Evolutionary conservation across 2,113 vertebrate species (phyloP).

Genomic region (Sorex araneus): DNA sequence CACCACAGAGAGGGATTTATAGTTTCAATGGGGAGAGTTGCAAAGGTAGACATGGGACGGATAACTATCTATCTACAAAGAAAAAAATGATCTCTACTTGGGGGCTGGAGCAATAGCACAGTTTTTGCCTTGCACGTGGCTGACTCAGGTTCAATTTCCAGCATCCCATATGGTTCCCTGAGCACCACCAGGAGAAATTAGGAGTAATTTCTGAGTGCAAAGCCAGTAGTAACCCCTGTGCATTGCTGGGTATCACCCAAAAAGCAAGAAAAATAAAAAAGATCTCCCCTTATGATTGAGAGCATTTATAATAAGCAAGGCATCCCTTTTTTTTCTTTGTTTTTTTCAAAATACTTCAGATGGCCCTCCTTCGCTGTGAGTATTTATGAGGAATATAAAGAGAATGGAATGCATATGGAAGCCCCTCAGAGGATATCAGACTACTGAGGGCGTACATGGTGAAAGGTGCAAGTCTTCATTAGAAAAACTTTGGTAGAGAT

Average conservation of each 20-base stretch:
- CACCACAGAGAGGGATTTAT: background rate
- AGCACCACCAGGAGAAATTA: no score
- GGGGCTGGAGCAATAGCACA: no score
- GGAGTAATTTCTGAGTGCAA: no score
- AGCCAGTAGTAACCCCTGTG: no score
- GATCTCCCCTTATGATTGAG: background rate
- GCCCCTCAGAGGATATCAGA: background rate
- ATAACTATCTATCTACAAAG: background rate
- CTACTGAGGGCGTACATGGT: background rate
- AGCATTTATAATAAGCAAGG: background rate
- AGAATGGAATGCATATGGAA: background rate
- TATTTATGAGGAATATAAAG: background rate
- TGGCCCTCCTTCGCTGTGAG: background rate
- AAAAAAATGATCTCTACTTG: no score
- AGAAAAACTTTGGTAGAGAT: background rate
- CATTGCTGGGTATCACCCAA: no score
- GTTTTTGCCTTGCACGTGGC: no score
- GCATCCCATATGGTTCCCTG: no score
- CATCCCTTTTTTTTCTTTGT: background rate
- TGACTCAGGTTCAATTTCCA: no score
- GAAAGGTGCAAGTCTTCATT: background rate
- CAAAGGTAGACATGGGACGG: background rate
- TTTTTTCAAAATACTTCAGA: background rate
- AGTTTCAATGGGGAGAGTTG: background rate
- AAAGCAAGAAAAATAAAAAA: no score